phyloP scores from a whole-genome alignment of 92 coral and sea anemone species.

The Phenganax marumi region DNA sequence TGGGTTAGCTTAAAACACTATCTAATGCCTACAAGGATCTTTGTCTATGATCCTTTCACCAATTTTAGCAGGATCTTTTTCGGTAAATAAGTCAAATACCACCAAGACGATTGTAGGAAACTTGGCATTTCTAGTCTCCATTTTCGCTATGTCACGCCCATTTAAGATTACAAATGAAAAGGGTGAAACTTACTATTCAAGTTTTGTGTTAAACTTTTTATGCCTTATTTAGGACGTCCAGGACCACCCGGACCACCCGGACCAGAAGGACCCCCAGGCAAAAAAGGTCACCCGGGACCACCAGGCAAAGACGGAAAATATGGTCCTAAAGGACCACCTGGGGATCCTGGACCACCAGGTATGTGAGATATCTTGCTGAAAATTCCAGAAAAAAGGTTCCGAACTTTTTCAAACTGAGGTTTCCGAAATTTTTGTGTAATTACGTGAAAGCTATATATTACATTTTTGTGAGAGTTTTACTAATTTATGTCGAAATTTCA shows the following conservation, averaged over 20 bases:
- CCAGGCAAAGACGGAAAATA: not conserved
- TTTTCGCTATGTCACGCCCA: too few species aligned
- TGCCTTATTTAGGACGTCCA: not conserved
- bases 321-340: slow-evolving; percentile 29
- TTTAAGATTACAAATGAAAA: not conserved
- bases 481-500: too few species aligned
- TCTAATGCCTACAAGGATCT: too few species aligned
- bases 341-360: not conserved
- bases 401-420: too few species aligned
- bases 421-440: too few species aligned
- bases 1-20: too few species aligned
- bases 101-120: too few species aligned
- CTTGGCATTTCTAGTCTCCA: too few species aligned
- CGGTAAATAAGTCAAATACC: too few species aligned
- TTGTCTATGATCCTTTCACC: too few species aligned
- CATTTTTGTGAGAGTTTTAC: not conserved
- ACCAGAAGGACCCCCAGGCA: not conserved
- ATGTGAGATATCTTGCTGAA: not conserved
- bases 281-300: slow-evolving; percentile 2
- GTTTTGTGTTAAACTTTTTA: not conserved
- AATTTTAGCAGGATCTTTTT: too few species aligned
- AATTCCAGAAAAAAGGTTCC: too few species aligned
- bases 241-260: slow-evolving; percentile 13
- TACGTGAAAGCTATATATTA: not conserved
- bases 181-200: not conserved